These are phyloP conservation scores for Drosophila subquinaria DNA, from an alignment of 2,888 invertebrate genomes.

Conservation along the genomic window DNA sequence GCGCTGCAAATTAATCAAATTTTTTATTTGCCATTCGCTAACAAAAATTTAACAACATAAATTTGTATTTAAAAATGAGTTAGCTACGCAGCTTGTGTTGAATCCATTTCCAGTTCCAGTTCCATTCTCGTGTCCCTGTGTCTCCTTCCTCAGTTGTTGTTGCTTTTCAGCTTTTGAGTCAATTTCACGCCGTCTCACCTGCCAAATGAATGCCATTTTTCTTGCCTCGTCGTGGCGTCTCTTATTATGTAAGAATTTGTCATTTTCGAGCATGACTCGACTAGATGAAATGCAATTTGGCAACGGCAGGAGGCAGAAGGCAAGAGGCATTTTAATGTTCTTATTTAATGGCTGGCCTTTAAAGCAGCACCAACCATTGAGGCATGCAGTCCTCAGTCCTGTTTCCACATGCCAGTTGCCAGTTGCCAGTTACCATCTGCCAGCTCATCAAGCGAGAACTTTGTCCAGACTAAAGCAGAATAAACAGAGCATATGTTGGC, in stretches of 20 bases:
- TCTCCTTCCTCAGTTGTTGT: not conserved
- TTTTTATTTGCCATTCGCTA: slow-evolving; percentile 40
- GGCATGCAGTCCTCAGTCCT: slow-evolving; percentile 1
- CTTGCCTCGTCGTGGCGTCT: slow-evolving; percentile 55
- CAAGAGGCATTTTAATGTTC: slow-evolving; percentile 73
- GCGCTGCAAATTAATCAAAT: slow-evolving; percentile 81
- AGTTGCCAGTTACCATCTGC: too few species aligned
- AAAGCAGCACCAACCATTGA: slow-evolving; percentile 34
- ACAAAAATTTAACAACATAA: slow-evolving; percentile 74
- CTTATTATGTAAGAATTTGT: slow-evolving; percentile 79
- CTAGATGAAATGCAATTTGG: slow-evolving; percentile 76
- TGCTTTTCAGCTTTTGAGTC: slow-evolving; percentile 38
- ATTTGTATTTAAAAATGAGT: slow-evolving; percentile 85
- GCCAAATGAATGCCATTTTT: slow-evolving; percentile 76
- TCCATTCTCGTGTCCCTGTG: not conserved
- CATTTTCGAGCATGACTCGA: slow-evolving; percentile 71
- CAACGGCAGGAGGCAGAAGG: slow-evolving; percentile 29
- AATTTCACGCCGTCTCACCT: slow-evolving; percentile 77
- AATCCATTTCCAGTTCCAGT: slow-evolving; percentile 8
- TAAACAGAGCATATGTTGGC: slow-evolving; percentile 69
- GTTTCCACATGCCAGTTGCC: not conserved
- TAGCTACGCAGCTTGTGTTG: slow-evolving; percentile 62
- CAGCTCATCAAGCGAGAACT: slow-evolving; percentile 48
- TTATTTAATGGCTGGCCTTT: slow-evolving; percentile 50
- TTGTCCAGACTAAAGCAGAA: slow-evolving; percentile 34